A percentile compares a stretch with the other conserved stretches of the same genome.
Evolutionary conservation across 1,140 invertebrate species (phyloP).

Genomic region (Maniola jurtina): DNA sequence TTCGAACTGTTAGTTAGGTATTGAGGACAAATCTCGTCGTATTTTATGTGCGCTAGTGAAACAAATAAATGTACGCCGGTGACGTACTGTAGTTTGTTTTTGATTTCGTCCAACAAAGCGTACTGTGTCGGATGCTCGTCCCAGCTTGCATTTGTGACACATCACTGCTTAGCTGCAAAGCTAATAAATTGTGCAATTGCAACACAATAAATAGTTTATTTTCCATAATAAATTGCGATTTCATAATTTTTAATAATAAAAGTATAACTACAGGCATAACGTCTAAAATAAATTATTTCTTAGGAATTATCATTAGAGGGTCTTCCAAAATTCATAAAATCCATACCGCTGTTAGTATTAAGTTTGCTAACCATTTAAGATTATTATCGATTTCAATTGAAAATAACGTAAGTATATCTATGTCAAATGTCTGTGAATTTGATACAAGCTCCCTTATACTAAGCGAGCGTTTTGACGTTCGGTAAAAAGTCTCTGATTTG

Average conservation of each 20-base stretch:
- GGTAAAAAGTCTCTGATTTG: too few species aligned
- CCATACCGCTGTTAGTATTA: too few species aligned
- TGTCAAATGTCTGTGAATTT: too few species aligned
- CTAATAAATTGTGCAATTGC: conserved; percentile 51
- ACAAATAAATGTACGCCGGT: conserved; percentile 26
- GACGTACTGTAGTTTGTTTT: conserved; percentile 47
- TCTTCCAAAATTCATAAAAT: too few species aligned
- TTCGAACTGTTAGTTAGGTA: conserved; percentile 4
- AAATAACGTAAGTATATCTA: too few species aligned
- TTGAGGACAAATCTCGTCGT: not conserved
- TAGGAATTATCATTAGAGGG: too few species aligned
- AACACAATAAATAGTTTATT: conserved; percentile 25
- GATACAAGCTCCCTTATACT: too few species aligned
- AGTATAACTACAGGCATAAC: too few species aligned
- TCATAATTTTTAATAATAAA: conserved; percentile 3
- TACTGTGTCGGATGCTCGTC: conserved; percentile 42
- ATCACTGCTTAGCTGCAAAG: conserved; percentile 42
- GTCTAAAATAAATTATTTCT: too few species aligned
- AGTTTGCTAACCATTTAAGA: too few species aligned
- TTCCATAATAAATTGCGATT: not conserved
- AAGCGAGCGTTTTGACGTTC: too few species aligned
- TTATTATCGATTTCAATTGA: too few species aligned
- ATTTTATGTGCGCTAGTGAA: conserved; percentile 1
- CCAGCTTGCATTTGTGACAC: conserved; percentile 48
- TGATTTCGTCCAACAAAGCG: conserved; percentile 60